Evolutionary conservation across 2,888 invertebrate genomes (phyloP).

Genomic region (Caenorhabditis virilis): DNA sequence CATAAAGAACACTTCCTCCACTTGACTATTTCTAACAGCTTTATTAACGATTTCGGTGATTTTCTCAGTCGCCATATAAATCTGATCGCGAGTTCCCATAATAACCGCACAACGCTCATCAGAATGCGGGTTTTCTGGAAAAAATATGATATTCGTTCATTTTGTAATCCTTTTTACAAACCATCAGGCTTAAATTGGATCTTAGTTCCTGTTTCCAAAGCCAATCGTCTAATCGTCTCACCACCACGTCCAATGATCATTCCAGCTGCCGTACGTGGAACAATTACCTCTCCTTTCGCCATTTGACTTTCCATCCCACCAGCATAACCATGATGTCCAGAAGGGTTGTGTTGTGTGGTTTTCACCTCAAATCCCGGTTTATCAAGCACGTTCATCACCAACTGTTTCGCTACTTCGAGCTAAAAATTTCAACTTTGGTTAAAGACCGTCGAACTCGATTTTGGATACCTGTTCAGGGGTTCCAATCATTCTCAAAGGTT

Average conservation of each 20-base stretch:
- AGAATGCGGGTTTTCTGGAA: conserved; percentile 78
- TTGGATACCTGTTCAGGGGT: conserved; percentile 78
- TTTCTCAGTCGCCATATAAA: conserved; percentile 58
- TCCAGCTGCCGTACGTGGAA: conserved; percentile 90
- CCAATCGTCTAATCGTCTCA: conserved; percentile 96
- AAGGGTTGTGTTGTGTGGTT: background rate
- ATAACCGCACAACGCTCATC: conserved; percentile 87
- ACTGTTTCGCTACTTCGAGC: conserved; percentile 24
- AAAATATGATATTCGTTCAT: background rate
- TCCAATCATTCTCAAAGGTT: conserved; percentile 91
- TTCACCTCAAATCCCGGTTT: too few relatives aligned
- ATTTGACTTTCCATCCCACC: background rate
- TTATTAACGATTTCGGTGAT: conserved; percentile 62
- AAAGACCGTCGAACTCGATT: conserved; percentile 43
- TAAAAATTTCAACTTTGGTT: conserved; percentile 1
- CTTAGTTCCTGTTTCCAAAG: conserved; percentile 88
- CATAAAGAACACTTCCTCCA: conserved; percentile 56
- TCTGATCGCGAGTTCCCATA: conserved; percentile 81
- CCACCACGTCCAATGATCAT: conserved; percentile 96
- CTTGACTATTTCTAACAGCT: conserved; percentile 11
- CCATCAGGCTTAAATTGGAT: conserved; percentile 83
- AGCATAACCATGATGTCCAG: conserved; percentile 7
- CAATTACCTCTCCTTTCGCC: conserved; percentile 74
- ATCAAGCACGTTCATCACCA: conserved; percentile 21
- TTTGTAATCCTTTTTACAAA: conserved; percentile 30